Evolutionary conservation across 2,113 vertebrate genomes (phyloP).

Genomic region (Neopipo cinnamomea): DNA sequence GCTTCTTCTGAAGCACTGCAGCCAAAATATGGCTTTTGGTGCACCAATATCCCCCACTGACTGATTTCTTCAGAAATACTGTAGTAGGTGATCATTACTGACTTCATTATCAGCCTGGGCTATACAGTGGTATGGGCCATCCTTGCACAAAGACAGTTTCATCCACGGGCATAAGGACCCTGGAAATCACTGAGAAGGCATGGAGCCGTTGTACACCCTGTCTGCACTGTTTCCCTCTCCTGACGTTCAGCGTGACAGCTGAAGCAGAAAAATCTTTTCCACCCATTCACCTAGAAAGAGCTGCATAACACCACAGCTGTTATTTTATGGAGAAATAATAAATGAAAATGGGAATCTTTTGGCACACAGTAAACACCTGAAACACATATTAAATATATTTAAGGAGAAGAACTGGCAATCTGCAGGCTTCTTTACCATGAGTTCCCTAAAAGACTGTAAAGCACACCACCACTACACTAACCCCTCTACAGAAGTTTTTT

Average conservation of each 20-base stretch:
- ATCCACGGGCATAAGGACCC: rapidly evolving
- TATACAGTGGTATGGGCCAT: rapidly evolving
- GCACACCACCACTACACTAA: neutral
- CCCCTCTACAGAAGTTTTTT: neutral
- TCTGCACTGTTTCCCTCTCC: neutral
- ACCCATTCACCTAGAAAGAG: neutral
- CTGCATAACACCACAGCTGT: neutral
- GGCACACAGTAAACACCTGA: neutral
- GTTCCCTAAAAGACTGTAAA: neutral
- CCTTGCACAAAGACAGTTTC: neutral
- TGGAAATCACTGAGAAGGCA: neutral
- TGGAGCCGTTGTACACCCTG: neutral
- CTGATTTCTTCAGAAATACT: neutral
- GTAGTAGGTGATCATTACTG: neutral
- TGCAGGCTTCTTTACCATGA: neutral
- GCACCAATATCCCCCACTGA: neutral
- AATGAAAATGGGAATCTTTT: neutral
- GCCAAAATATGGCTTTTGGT: neutral
- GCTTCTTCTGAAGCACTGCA: neutral
- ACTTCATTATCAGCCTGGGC: neutral
- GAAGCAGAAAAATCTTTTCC: neutral
- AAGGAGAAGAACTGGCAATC: neutral
- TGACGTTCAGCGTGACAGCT: neutral
- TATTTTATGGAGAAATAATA: neutral
- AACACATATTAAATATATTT: neutral